Base-by-base conservation (phyloP, 2,797 vertebrate species). In the Danio kyathit region DNA sequence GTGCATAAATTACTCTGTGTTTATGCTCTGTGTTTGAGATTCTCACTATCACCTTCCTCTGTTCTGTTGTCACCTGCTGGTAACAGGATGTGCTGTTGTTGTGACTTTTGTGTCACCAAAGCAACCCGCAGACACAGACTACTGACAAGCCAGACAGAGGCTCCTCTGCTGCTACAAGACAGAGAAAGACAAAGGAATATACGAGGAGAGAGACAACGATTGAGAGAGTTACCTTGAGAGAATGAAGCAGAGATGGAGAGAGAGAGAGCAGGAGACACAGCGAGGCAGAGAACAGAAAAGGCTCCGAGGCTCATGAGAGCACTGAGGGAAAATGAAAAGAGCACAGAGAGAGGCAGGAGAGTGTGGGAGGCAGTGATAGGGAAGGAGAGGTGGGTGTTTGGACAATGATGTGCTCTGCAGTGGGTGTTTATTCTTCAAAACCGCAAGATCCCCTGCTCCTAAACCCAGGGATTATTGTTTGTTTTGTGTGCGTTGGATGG, bases 61-160 rank as follows among this genome's bases (percentile, higher is more conserved):
- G 46, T 67, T 70, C 38, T 16, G 3, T 21, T 16, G 41, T 76
- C 52, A 54, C 41, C 63, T 66, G 51, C 19, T 56, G 63, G 52
- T 46, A 67, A 67, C 63, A 77, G 19, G 63, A 66, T 57, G 74
- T 56, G 74, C 63, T 76, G 51, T 66, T 66, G 63, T 46, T 66
- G 61, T 66, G 74, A 76, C 63, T 76, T 64, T 64, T 66, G 63
- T 57, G 63, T 66, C 51, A 46, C 74, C 41, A 57, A 76, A 76
- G 61, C 63, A 56, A 63, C 17, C 41, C 46, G 63, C 63, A 75
- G 29, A 63, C 43, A 17, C 29, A 65, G 49, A 29, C 38, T 29
- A 56, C 61, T 76, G 63, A 76, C 74, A 76, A 54, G 12, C 12
- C 41, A 76, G 74, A 66, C 61, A 75, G 60, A 40, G 19, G 40